Base-by-base conservation (phyloP, 2,888 invertebrate species). In the Elysia crispata region DNA sequence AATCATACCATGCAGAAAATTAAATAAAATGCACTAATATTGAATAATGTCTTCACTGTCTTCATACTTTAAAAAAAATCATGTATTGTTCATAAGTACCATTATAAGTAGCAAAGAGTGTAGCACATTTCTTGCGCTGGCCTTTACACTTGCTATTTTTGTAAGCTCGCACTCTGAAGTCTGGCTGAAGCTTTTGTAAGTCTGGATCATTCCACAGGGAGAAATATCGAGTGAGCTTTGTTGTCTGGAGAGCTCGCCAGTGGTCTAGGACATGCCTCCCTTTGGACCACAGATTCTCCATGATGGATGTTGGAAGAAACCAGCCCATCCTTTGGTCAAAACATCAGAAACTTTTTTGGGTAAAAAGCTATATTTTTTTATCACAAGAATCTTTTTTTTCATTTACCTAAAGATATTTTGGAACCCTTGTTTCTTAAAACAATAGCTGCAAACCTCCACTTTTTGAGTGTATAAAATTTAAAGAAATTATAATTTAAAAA, bases 221-320 rank as follows among this genome's bases (percentile, higher is more conserved):
- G 87, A 95, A 95, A 18, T 91, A 89, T 3, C 91, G 86, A 6
- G 93, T 93, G 3, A 94, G 91, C 3, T 93, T 91, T 15, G 86
- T 89, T 70, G 93, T 91, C 76, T 88, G 88, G 82, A 95, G 94
- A 15, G 94, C 92, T 76, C 93, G 91, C 95, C 95, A 95, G 86
- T 92, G 94, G 79, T 94, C 94, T 50, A 89, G 85, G 50, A 89
- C 84, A 15, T 86, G 83, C 25, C 86, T 83, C 0, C 72, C 28
- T 3, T 69, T 28, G 50, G 83, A 81, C 91, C 91, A 92, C 30
- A 87, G 86, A 13, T 86, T 78, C 41, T 90, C 87, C 13, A 90
- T 91, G 13, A 86, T 85, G 54, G 84, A 85, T 20, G 90, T 87
- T 0, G 92, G 90, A 81, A 92, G 85, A 85, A 89, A 93, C 92